Evolutionary conservation across 2,113 vertebrate species (phyloP), one percentile per base, ranked within the genome.

Genomic region (Sebastes fasciatus): DNA sequence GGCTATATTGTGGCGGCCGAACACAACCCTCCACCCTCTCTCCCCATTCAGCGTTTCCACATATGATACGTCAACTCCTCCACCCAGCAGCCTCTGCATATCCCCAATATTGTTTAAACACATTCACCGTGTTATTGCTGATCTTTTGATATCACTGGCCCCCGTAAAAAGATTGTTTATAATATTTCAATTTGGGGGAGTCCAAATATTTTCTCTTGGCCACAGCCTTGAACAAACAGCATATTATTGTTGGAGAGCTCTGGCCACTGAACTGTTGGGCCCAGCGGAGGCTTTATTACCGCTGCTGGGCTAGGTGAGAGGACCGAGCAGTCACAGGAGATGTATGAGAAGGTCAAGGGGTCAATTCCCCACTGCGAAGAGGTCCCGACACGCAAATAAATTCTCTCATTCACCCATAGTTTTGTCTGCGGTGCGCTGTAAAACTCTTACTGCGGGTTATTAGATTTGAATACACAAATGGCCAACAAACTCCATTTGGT

Each of bases 141-240:
- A 91, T 93, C 89, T 85, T 87, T 91, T 69, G 80, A 88, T 94
- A 92, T 94, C 91, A 74, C 79, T 74, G 67, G 80, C 81, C 90
- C 74, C 88, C 43, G 86, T 89, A 90, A 94, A 88, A 93, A 91
- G 80, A 91, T 89, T 95, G 91, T 95, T 95, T 94, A 88, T 82
- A 95, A 93, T 94, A 91, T 86, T 91, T 94, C 86, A 93, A 90
- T 94, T 94, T 93, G 77, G 90, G 84, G 92, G 89, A 94, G 89
- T 94, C 91, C 87, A 94, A 96, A 96, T 95, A 96, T 95, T 94
- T 94, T 91, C 84, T 79, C 84, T 90, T 88, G 91, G 93, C 91
- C 85, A 78, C 82, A 89, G 91, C 88, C 90, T 95, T 94, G 82
- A 94, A 93, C 92, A 95, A 95, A 94, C 94, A 90, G 84, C 58